Conservation (phyloP, 2,888 invertebrate species). For the Orthonevra nobilis region DNA sequence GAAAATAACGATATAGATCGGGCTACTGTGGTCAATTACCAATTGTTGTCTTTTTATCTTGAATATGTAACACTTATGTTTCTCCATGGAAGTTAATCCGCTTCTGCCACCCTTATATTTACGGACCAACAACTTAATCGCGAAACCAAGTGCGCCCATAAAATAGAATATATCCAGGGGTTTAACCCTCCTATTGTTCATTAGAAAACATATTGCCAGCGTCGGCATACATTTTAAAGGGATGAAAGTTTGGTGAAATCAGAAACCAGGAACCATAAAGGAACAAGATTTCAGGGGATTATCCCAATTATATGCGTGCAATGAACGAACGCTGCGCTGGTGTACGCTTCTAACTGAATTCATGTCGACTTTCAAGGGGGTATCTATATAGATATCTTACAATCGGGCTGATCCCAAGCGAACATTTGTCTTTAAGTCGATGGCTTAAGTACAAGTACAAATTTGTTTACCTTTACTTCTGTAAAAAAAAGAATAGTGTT, state of each 20-base stretch:
- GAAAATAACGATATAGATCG: too few species aligned
- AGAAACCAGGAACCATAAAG: conserved; percentile 70
- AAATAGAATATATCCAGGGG: conserved; percentile 54
- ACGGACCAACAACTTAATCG: conserved; percentile 69
- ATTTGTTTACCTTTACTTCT: too few species aligned
- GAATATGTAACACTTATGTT: conserved; percentile 66
- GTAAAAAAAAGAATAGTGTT: too few species aligned
- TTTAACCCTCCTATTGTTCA: conserved; percentile 50
- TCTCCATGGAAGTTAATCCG: conserved; percentile 70
- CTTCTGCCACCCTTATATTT: conserved; percentile 64
- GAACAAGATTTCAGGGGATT: conserved; percentile 69
- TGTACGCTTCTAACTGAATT: conserved; percentile 47
- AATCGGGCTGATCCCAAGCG: too few species aligned
- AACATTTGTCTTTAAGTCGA: too few species aligned
- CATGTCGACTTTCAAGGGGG: conserved; percentile 34
- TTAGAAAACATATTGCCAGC: conserved; percentile 58
- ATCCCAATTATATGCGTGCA: conserved; percentile 70
- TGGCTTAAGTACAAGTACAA: too few species aligned
- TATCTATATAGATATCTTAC: too few species aligned
- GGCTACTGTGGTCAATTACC: neutral
- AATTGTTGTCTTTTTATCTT: conserved; percentile 60
- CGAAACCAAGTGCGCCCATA: conserved; percentile 64
- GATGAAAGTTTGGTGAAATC: conserved; percentile 61
- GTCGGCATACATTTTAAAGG: conserved; percentile 33
- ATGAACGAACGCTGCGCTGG: conserved; percentile 59